phyloP scores from a whole-genome alignment of 1,140 invertebrate genomes.

The Pseudomyrmex dendroicus region DNA sequence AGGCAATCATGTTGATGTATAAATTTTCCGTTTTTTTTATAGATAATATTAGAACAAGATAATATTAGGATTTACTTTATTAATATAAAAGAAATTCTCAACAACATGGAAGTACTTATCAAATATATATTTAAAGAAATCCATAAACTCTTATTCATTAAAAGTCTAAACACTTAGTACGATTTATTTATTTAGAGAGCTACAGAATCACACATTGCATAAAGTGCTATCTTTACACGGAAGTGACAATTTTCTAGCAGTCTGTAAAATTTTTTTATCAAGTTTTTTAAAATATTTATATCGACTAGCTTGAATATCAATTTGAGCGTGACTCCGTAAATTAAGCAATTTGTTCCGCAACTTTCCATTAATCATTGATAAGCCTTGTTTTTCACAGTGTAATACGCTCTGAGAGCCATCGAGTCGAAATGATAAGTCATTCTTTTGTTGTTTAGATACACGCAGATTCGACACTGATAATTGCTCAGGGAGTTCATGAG shows the following conservation, averaged over 20 bases:
- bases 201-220: background rate
- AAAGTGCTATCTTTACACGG: conserved; percentile 43
- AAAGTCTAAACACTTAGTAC: background rate
- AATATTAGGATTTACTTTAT: background rate
- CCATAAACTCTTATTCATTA: background rate
- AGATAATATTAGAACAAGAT: background rate
- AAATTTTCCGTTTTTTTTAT: background rate
- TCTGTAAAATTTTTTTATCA: conserved; percentile 67
- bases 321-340: conserved; percentile 19
- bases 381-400: conserved; percentile 33
- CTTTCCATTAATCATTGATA: conserved; percentile 40
- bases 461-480: conserved; percentile 36
- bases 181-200: background rate
- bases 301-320: conserved; percentile 23
- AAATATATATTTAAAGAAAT: background rate
- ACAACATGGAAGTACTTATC: conserved; percentile 8
- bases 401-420: conserved; percentile 20
- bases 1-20: conserved; percentile 66
- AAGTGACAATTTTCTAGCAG: conserved; percentile 55
- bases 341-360: conserved; percentile 19
- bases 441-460: conserved; percentile 37
- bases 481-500: conserved; percentile 47
- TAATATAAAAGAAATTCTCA: conserved; percentile 1
- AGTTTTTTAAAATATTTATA: conserved; percentile 56
- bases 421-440: conserved; percentile 35